Evolutionary conservation across 2,113 vertebrate species (phyloP).

Genomic region (Pristiophorus japonicus): DNA sequence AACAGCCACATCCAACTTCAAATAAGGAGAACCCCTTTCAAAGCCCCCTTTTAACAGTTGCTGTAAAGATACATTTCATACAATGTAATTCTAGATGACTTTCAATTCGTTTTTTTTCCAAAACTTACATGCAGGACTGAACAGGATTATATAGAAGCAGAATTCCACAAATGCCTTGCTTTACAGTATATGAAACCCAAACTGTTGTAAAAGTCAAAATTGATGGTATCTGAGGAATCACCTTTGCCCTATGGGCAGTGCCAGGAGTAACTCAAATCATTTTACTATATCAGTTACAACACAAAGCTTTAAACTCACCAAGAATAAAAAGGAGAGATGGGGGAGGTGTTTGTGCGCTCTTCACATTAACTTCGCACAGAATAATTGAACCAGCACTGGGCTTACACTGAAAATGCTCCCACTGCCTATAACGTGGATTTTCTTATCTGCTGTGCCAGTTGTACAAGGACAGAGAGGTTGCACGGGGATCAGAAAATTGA

Average conservation of each 20-base stretch:
- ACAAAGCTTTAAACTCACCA: background rate
- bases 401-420: background rate
- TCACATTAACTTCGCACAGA: background rate
- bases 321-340: background rate
- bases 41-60: background rate
- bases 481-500: background rate
- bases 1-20: constrained; percentile 23
- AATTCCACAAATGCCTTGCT: constrained; percentile 33
- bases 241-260: constrained; percentile 15
- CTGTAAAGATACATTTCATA: constrained; percentile 12
- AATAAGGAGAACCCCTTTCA: background rate
- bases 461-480: background rate
- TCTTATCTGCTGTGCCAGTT: background rate
- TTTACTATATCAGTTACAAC: background rate
- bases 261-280: background rate
- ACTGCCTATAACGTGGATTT: background rate
- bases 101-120: background rate
- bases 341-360: background rate
- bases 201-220: constrained; percentile 24
- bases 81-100: constrained; percentile 16
- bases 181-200: constrained; percentile 6
- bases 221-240: constrained; percentile 24
- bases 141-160: constrained; percentile 12
- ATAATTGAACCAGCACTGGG: background rate
- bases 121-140: constrained; percentile 3